Conservation (phyloP, 1,140 invertebrate genomes). For the Danaus plexippus region DNA sequence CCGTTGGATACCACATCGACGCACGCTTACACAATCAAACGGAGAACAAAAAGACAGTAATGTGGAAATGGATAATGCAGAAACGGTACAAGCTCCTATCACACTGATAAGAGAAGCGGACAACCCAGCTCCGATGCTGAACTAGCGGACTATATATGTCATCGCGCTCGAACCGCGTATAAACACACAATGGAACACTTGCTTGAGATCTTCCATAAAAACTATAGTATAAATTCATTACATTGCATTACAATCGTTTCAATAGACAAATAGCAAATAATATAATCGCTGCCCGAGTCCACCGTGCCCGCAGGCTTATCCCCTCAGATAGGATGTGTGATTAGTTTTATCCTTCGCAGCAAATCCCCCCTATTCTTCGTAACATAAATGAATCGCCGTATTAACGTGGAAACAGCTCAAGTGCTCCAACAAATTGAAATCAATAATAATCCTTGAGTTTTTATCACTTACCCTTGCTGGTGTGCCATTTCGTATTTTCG, state of each 20-base stretch:
- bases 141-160: no score
- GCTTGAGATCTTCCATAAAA: no score
- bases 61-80: slow-evolving; percentile 67
- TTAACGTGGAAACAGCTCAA: slow-evolving; percentile 33
- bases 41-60: slow-evolving; percentile 68
- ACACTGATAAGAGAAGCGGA: slow-evolving; percentile 9
- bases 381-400: slow-evolving; percentile 47
- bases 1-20: slow-evolving; percentile 65
- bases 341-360: slow-evolving; percentile 63
- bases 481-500: slow-evolving; percentile 16
- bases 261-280: no score
- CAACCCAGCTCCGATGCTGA: no score
- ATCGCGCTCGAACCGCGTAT: no score
- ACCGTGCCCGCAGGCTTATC: slow-evolving; percentile 22
- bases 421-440: slow-evolving; percentile 34
- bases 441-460: slow-evolving; percentile 20
- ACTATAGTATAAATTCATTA: no score
- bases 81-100: slow-evolving; percentile 18
- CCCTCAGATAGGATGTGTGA: slow-evolving; percentile 57
- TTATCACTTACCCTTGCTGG: no score
- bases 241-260: no score
- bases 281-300: slow-evolving; percentile 2
- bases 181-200: no score
- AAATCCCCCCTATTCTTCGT: slow-evolving; percentile 38
- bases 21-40: slow-evolving; percentile 70